phyloP scores from a whole-genome alignment of 2,888 invertebrate species.

The Apeira syringaria region DNA sequence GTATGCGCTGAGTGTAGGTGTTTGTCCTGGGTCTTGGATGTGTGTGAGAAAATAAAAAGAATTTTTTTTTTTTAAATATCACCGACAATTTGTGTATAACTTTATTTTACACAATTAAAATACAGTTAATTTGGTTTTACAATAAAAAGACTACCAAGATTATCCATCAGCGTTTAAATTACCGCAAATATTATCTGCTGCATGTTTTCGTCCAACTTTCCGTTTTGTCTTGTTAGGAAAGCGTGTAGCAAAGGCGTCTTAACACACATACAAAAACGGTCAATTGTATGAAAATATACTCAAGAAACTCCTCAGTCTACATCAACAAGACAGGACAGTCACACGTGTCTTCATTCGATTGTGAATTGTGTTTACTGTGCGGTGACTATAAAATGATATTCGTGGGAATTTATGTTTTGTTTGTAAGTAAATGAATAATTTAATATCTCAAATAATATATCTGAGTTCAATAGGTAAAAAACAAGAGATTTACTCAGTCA shows the following conservation, averaged over 20 bases:
- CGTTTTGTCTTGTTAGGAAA: slow-evolving; percentile 1
- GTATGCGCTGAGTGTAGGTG: too few species aligned
- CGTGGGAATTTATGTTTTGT: slow-evolving; percentile 21
- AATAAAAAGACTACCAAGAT: too few species aligned
- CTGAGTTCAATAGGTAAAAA: neutral
- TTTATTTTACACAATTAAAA: too few species aligned
- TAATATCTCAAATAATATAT: neutral
- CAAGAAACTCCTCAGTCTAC: slow-evolving; percentile 13
- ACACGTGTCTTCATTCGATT: slow-evolving; percentile 10
- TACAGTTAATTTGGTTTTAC: too few species aligned
- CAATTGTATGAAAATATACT: neutral
- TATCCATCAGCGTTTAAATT: too few species aligned
- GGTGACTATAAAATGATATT: slow-evolving; percentile 24
- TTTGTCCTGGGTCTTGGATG: too few species aligned
- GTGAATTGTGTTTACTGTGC: slow-evolving; percentile 4
- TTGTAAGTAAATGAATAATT: slow-evolving; percentile 18
- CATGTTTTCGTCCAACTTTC: neutral
- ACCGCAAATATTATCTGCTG: neutral
- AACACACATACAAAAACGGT: slow-evolving; percentile 19
- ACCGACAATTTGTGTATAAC: too few species aligned
- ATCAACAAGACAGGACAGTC: slow-evolving; percentile 8
- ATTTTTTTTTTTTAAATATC: too few species aligned
- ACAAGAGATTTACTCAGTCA: too few species aligned
- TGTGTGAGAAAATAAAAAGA: too few species aligned
- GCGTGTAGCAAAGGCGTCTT: slow-evolving; percentile 1